Evolutionary conservation across 2,113 vertebrate species (phyloP).

Genomic region (Artemisiospiza belli): DNA sequence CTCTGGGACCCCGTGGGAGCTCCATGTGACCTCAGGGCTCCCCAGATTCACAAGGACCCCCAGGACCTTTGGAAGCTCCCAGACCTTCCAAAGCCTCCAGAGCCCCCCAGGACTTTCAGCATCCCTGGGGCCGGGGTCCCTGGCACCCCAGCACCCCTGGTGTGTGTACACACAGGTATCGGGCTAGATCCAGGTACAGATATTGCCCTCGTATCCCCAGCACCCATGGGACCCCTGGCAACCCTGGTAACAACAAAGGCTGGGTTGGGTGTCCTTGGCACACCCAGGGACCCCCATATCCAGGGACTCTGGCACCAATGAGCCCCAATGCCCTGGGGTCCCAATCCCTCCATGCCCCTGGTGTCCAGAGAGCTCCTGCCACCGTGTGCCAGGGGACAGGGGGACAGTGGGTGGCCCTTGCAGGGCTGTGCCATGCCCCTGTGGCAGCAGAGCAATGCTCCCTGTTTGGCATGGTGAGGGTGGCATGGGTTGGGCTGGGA

Average conservation of each 20-base stretch:
- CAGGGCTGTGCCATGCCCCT: not conserved
- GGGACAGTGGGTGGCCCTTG: not conserved
- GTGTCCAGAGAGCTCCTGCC: not conserved
- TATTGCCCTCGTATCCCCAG: not conserved
- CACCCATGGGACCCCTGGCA: not conserved
- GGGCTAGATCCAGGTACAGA: not conserved
- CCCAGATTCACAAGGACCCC: not conserved
- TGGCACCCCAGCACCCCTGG: not conserved
- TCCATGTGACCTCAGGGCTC: not conserved
- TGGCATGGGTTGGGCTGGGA: not conserved
- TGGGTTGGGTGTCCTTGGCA: not conserved
- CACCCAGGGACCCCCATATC: not conserved
- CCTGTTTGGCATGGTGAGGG: rapidly evolving
- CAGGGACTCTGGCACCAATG: not conserved
- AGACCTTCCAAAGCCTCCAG: not conserved
- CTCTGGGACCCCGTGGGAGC: not conserved
- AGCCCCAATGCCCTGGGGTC: not conserved
- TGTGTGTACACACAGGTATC: too few relatives aligned
- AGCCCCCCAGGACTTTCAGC: too few relatives aligned
- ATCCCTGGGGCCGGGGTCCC: not conserved
- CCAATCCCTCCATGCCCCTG: rapidly evolving
- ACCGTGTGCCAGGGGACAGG: rapidly evolving
- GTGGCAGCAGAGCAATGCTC: rapidly evolving
- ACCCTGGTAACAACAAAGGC: not conserved
- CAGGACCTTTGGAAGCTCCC: not conserved